Evolutionary conservation across 2,888 invertebrate genomes (phyloP), one percentile per base, ranked within the genome.

Genomic region (Eristalis tenax): DNA sequence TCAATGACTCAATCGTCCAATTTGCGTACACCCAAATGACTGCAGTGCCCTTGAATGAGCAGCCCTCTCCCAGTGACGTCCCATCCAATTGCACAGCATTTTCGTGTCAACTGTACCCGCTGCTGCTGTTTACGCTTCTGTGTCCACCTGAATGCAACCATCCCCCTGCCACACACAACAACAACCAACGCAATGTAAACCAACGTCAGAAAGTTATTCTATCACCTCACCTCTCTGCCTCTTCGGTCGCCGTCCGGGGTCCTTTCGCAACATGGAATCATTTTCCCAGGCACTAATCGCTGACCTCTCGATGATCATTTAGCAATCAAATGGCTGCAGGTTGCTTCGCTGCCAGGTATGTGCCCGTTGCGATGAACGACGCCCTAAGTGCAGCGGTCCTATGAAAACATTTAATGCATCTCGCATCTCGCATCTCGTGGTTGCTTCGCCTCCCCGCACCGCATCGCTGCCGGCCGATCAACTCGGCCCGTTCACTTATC

Each of bases 321-420:
- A 65, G 70, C 76, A 70, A 82, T 81, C 74, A 74, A 81, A 81
- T 64, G 40, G 50, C 50, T 66, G 68, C 75, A 81, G 75, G 76
- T 76, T 82, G 65, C 70, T 65, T 6, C 43, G 4, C 23, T 26
- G 13, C 4, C 80, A 74, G 74, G 69, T 69, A 74, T 18, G 8
- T 8, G 26, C 26, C 50, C 50, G 8, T 8, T 50, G 18, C 50
- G 8, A 50, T 10, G 8, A 8, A 32, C 32, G 32, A 50, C 50
- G 50, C 18, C 18, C 18, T 50, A 50, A 50, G 32, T 28, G 63
- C 69, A 69, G 35, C 32, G 64, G 59, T 82, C 82, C 70, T 81
- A 81, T 81, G 57, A 81, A 81, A 81, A 81, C 69, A 81, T 75
- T 65, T 57, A 74, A 75, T 75, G 75, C 68, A 61, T 74, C 26